Conservation (phyloP, 1,140 invertebrate species). For the Plectus sambesii region DNA sequence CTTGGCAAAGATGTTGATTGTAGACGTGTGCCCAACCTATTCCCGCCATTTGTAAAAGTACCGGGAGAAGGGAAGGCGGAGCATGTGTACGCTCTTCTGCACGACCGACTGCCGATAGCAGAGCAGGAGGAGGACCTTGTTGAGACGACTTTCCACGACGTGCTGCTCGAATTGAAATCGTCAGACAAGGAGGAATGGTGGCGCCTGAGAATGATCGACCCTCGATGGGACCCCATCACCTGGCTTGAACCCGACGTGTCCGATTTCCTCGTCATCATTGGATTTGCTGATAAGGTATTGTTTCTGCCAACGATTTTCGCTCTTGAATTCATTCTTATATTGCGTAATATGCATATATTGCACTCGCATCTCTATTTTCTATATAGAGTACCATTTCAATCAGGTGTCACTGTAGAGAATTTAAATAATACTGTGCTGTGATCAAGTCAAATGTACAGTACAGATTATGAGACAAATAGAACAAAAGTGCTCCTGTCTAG, state of each 20-base stretch:
- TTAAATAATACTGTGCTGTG: too few relatives aligned
- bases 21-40: constrained; percentile 49
- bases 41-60: constrained; percentile 79
- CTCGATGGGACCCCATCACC: constrained; percentile 19
- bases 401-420: too few relatives aligned
- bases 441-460: too few relatives aligned
- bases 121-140: constrained; percentile 1
- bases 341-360: too few relatives aligned
- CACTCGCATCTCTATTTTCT: too few relatives aligned
- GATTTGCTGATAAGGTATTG: constrained; percentile 26
- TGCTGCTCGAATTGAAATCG: constrained; percentile 7
- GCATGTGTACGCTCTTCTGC: constrained; percentile 35
- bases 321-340: too few relatives aligned
- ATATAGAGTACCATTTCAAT: too few relatives aligned
- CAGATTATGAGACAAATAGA: too few relatives aligned
- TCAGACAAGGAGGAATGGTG: constrained; percentile 33
- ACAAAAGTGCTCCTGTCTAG: too few relatives aligned
- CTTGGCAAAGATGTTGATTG: background rate
- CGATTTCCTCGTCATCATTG: constrained; percentile 19
- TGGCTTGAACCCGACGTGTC: constrained; percentile 16
- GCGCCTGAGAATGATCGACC: constrained; percentile 14
- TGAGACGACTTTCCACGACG: constrained; percentile 11
- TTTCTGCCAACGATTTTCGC: background rate
- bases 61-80: constrained; percentile 61
- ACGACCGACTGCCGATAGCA: constrained; percentile 19